Base-by-base conservation (phyloP, 2,797 vertebrate genomes). In the Malurus leucopterus region DNA sequence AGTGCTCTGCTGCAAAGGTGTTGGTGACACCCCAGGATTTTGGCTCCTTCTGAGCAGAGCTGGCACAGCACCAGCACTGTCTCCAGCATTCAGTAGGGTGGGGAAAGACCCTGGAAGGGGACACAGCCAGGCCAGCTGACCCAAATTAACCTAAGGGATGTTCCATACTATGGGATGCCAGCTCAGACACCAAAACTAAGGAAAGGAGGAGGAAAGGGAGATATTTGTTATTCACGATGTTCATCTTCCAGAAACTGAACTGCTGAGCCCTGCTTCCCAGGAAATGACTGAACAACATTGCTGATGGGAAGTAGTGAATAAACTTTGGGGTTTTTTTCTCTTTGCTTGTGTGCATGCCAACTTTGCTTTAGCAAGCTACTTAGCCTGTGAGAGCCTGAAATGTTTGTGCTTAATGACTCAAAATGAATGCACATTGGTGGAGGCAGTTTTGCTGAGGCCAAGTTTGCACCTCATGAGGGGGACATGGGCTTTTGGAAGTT, bases 281-380 rank as follows among this genome's bases (percentile, higher is more conserved):
- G 10, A 54, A 20, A 11, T 63, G 20, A 29, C 21, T n/a, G 11
- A 29, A n/a, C 59, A 43, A 6, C 29, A n/a, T 62, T n/a, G 40
- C 10, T 47, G 34, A 40, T 34, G 24, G 16, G 20, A 55, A 71
- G 11, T 24, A 41, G 7, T 41, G 11, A 30, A 40, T 55, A 30
- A 63, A 9, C 20, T n/a, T n/a, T n/a, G n/a, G n/a, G n/a, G n/a
- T n/a, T n/a, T n/a, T n/a, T n/a, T n/a, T n/a, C n/a, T n/a, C n/a
- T n/a, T n/a, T n/a, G 11, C 13, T 54, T 47, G 7, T 63, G 20
- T 0, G 0, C 11, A 11, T 0, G 0, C 4, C 55, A 40, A 63
- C 2, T 55, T 40, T 24, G 19, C 23, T 63, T 53, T 41, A 17
- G 30, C 13, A 47, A 70, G 15, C 15, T 23, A 32, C 13, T 63